phyloP scores from a whole-genome alignment of 2,113 vertebrate species.

The Rostratula benghalensis region DNA sequence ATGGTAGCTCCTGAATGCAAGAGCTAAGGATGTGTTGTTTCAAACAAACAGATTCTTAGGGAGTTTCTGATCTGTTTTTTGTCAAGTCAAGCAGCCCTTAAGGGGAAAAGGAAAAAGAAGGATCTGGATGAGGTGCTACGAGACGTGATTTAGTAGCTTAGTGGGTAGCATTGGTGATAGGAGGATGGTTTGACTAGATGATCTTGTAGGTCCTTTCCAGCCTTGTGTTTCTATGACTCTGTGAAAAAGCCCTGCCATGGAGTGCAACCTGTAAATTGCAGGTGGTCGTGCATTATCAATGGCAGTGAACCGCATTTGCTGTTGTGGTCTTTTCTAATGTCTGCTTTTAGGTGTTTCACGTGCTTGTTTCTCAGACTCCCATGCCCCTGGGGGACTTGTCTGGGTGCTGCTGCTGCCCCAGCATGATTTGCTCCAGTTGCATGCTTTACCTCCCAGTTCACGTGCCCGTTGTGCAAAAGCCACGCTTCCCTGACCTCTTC shows the following conservation, averaged over 20 bases:
- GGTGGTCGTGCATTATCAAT: background rate
- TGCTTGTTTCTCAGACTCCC: background rate
- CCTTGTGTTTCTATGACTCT: too few relatives aligned
- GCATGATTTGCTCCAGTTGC: background rate
- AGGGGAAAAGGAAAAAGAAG: too few relatives aligned
- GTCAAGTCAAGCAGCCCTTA: background rate
- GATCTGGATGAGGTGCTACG: too few relatives aligned
- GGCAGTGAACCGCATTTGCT: background rate
- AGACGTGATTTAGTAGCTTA: too few relatives aligned
- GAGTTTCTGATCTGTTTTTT: background rate
- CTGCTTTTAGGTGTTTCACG: background rate
- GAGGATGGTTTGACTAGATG: too few relatives aligned
- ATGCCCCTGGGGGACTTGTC: background rate
- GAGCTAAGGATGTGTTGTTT: background rate
- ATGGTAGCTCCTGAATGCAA: background rate
- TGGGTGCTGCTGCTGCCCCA: background rate
- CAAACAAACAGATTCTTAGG: background rate
- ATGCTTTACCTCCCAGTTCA: background rate
- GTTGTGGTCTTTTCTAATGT: background rate
- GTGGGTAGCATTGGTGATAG: too few relatives aligned
- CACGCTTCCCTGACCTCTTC: background rate
- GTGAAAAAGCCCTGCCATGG: background rate
- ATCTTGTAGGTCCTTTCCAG: too few relatives aligned
- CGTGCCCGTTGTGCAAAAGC: accelerated
- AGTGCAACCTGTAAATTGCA: background rate